These are phyloP conservation scores for Diabrotica balteata DNA, from an alignment of 2,888 invertebrate genomes.

Conservation along the genomic window DNA sequence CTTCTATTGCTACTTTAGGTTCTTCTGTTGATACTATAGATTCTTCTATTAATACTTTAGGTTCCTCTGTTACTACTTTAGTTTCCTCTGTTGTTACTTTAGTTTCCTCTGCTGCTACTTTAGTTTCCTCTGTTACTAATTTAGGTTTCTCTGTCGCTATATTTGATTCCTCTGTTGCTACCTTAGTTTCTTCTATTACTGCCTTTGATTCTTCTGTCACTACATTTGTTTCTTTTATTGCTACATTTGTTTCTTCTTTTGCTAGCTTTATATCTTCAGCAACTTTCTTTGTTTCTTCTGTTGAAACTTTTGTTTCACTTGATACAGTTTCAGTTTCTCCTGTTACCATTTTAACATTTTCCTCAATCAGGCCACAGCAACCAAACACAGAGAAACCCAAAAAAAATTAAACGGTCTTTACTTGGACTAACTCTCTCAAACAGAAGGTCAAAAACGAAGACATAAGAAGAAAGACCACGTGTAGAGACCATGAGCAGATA, in stretches of 20 bases:
- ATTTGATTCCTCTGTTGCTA: slow-evolving; percentile 40
- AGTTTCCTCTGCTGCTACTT: slow-evolving; percentile 1
- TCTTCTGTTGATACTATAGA: not conserved
- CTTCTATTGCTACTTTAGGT: too few relatives aligned
- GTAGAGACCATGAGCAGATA: too few relatives aligned
- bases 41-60: too few relatives aligned
- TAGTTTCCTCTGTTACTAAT: slow-evolving; percentile 1
- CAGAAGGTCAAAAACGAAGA: too few relatives aligned
- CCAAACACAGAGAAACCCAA: too few relatives aligned
- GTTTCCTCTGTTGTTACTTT: slow-evolving; percentile 1
- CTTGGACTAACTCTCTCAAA: too few relatives aligned
- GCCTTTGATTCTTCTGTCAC: slow-evolving; percentile 46
- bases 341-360: too few relatives aligned
- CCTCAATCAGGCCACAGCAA: too few relatives aligned
- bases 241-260: slow-evolving; percentile 40
- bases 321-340: too few relatives aligned
- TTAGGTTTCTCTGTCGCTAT: slow-evolving; percentile 13
- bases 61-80: not conserved
- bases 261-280: slow-evolving; percentile 49
- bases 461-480: too few relatives aligned
- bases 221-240: slow-evolving; percentile 38
- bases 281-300: slow-evolving; percentile 41
- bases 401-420: too few relatives aligned
- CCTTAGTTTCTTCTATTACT: slow-evolving; percentile 47
- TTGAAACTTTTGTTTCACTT: too few relatives aligned